Percentiles rank a stretch among this genome's conserved stretches.
Conservation (phyloP, 2,888 invertebrate genomes). For the Meloe dianella region DNA sequence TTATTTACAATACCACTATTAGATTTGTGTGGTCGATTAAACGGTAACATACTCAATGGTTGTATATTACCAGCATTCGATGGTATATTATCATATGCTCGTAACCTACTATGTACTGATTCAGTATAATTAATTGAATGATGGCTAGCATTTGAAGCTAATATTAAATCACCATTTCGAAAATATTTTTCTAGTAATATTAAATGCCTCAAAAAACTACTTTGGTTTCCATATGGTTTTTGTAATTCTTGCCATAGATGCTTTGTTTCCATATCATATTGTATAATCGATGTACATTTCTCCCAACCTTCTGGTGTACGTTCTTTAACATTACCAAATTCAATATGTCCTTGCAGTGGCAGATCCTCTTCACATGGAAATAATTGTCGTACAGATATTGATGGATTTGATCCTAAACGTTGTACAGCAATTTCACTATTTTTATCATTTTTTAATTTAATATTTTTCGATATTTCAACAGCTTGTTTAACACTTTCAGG, state of each 20-base stretch:
- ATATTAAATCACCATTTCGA: slow-evolving; percentile 76
- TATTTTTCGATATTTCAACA: slow-evolving; percentile 48
- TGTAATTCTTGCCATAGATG: slow-evolving; percentile 82
- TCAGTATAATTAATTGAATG: slow-evolving; percentile 80
- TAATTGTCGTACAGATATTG: slow-evolving; percentile 80
- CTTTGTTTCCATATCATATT: slow-evolving; percentile 83
- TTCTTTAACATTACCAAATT: slow-evolving; percentile 74
- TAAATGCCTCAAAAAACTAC: slow-evolving; percentile 82
- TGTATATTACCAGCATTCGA: slow-evolving; percentile 49
- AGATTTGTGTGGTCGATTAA: slow-evolving; percentile 50
- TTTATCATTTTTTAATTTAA: slow-evolving; percentile 62
- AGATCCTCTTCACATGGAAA: slow-evolving; percentile 86
- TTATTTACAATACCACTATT: slow-evolving; percentile 46
- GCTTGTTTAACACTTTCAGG: slow-evolving; percentile 47
- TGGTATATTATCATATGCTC: slow-evolving; percentile 74
- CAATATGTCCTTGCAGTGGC: slow-evolving; percentile 76
- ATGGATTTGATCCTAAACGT: slow-evolving; percentile 76
- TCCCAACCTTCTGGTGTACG: slow-evolving; percentile 86
- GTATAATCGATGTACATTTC: slow-evolving; percentile 77
- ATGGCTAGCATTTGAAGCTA: slow-evolving; percentile 75
- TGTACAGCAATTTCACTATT: slow-evolving; percentile 65
- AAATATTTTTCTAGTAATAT: slow-evolving; percentile 84
- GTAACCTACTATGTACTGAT: slow-evolving; percentile 77
- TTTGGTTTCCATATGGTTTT: slow-evolving; percentile 86
- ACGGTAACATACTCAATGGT: slow-evolving; percentile 53